phyloP scores from a whole-genome alignment of 2,797 vertebrate species.

The Catamblyrhynchus diadema region DNA sequence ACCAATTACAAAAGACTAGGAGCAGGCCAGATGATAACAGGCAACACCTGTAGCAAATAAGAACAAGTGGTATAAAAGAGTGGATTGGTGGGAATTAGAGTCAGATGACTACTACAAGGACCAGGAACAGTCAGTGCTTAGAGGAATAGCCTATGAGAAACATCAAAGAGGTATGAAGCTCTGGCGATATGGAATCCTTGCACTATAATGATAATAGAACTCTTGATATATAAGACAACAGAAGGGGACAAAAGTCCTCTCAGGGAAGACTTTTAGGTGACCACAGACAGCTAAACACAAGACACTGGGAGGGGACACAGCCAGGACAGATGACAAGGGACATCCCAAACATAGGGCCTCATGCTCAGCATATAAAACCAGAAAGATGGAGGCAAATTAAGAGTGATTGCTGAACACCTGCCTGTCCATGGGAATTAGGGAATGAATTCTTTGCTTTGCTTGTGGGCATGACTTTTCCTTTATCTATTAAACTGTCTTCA shows the following conservation, averaged over 20 bases:
- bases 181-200: no score
- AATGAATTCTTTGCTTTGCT: neutral
- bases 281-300: neutral
- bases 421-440: neutral
- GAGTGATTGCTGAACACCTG: neutral
- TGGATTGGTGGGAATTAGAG: no score
- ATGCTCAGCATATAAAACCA: neutral
- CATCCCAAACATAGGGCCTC: neutral
- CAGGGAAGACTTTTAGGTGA: neutral
- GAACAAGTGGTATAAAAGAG: no score
- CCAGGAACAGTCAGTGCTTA: no score
- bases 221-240: neutral
- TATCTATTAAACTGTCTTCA: neutral
- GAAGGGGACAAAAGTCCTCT: neutral
- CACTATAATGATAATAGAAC: no score
- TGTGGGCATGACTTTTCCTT: accelerated
- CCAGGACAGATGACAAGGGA: neutral
- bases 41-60: no score
- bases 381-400: no score
- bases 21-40: no score
- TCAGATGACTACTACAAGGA: no score
- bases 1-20: no score
- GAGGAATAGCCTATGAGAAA: no score
- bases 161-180: no score
- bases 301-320: neutral